Percentiles rank a stretch among this genome's conserved stretches.
phyloP scores from a whole-genome alignment of 2,797 vertebrate species.

The Epinephelus malabaricus region DNA sequence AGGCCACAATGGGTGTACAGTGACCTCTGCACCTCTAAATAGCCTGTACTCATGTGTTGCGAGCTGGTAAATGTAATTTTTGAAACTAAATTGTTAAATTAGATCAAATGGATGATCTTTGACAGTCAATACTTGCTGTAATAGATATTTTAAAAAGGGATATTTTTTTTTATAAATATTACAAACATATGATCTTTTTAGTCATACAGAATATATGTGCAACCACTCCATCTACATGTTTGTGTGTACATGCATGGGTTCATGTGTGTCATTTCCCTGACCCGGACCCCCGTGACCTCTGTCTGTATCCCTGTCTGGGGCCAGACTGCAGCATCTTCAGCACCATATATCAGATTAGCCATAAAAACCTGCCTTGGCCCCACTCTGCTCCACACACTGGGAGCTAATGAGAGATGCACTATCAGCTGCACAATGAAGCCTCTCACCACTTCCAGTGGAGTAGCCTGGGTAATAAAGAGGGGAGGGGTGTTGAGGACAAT shows the following conservation, averaged over 20 bases:
- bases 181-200: slow-evolving; percentile 26
- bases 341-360: slow-evolving; percentile 80
- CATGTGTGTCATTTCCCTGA: slow-evolving; percentile 56
- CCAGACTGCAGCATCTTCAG: slow-evolving; percentile 66
- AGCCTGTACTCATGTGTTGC: slow-evolving; percentile 52
- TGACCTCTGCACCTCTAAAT: slow-evolving; percentile 72
- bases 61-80: slow-evolving; percentile 59
- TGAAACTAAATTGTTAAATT: slow-evolving; percentile 56
- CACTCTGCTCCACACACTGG: slow-evolving; percentile 65
- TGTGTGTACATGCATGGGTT: slow-evolving; percentile 5
- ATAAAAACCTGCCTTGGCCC: slow-evolving; percentile 72
- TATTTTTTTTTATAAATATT: slow-evolving; percentile 41
- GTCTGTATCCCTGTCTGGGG: slow-evolving; percentile 62
- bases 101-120: slow-evolving; percentile 49
- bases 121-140: slow-evolving; percentile 33
- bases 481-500: slow-evolving; percentile 78
- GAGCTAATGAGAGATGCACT: slow-evolving; percentile 81
- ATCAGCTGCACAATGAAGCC: slow-evolving; percentile 78
- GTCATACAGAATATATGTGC: slow-evolving; percentile 20
- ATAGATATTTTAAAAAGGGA: slow-evolving; percentile 40
- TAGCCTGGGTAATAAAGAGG: slow-evolving; percentile 73
- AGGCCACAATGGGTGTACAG: slow-evolving; percentile 61
- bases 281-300: slow-evolving; percentile 64
- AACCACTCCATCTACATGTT: slow-evolving; percentile 13
- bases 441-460: slow-evolving; percentile 65